These are phyloP conservation scores for Acanthopleura granulata DNA, from an alignment of 2,888 invertebrate genomes.

Conservation along the genomic window DNA sequence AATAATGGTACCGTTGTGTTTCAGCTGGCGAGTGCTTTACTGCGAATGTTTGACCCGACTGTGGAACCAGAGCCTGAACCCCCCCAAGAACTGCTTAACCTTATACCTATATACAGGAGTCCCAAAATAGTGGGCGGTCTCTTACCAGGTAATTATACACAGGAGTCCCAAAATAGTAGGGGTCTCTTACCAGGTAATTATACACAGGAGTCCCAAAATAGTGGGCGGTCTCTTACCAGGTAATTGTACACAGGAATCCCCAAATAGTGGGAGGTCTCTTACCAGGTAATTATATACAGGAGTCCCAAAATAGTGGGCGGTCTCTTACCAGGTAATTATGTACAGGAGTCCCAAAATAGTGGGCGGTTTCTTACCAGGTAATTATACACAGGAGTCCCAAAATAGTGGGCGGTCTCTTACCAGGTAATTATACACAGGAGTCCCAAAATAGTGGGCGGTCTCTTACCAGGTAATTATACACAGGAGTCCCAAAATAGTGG, in stretches of 20 bases:
- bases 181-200: constrained; percentile 66
- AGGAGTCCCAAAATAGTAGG: constrained; percentile 64
- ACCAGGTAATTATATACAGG: constrained; percentile 67
- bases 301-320: constrained; percentile 65
- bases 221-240: constrained; percentile 64
- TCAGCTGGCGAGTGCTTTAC: constrained; percentile 62
- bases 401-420: constrained; percentile 60
- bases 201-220: constrained; percentile 67
- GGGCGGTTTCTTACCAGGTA: not conserved
- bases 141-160: constrained; percentile 63
- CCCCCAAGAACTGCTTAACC: constrained; percentile 60
- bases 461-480: too few relatives aligned
- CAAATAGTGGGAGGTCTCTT: constrained; percentile 62
- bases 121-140: constrained; percentile 64
- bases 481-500: too few relatives aligned
- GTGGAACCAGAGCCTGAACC: constrained; percentile 57
- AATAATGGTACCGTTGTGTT: not conserved
- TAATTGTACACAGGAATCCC: constrained; percentile 67
- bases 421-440: constrained; percentile 59
- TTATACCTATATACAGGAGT: constrained; percentile 68
- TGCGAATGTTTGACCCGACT: constrained; percentile 67
- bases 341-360: not conserved
- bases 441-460: constrained; percentile 66
- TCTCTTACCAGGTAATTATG: constrained; percentile 61
- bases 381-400: constrained; percentile 66